Percentiles rank a stretch among this genome's conserved stretches.
Conservation (phyloP, 2,113 vertebrate species). For the Perognathus longimembris region DNA sequence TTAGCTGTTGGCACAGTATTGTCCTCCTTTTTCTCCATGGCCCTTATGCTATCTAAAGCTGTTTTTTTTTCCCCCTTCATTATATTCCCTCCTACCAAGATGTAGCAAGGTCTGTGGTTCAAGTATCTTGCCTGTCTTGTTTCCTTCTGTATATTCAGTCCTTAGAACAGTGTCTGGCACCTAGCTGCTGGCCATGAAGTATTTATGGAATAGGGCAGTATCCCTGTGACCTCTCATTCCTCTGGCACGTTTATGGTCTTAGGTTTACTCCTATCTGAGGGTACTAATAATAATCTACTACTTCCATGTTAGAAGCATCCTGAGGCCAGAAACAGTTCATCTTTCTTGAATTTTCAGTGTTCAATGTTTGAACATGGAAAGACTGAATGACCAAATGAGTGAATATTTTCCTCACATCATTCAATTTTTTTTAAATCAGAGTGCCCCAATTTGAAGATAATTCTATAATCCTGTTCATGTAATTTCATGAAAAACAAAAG, state of each 20-base stretch:
- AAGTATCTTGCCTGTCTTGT: not conserved
- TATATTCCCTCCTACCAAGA: not conserved
- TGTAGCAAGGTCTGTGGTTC: not conserved
- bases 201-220: not conserved
- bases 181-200: not conserved
- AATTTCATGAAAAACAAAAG: slow-evolving; percentile 45
- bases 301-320: not conserved
- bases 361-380: not conserved
- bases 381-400: not conserved
- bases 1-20: not conserved
- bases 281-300: not conserved
- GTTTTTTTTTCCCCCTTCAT: not conserved
- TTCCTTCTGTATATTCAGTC: not conserved
- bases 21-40: not conserved
- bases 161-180: not conserved
- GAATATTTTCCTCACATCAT: slow-evolving; percentile 21
- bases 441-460: slow-evolving; percentile 34
- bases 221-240: not conserved
- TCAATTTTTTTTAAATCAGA: slow-evolving; percentile 36
- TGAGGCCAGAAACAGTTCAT: not conserved
- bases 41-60: not conserved
- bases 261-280: not conserved
- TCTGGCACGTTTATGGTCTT: not conserved
- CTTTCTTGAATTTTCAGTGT: not conserved
- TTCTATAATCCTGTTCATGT: not conserved